Base-by-base conservation (phyloP, 2,888 invertebrate genomes). In the Fragum fragum region DNA sequence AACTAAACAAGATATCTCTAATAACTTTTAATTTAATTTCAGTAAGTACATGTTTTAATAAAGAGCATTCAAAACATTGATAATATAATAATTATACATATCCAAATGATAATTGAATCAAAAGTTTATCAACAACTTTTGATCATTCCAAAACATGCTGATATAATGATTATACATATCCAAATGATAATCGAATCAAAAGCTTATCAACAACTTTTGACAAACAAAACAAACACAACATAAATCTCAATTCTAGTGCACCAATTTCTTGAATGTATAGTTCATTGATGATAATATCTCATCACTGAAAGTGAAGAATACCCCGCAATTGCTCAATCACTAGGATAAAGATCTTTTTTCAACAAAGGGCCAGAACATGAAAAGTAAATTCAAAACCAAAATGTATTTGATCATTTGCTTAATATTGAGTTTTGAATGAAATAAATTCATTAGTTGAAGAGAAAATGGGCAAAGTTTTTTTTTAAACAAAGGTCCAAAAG, bases 51-150 rank as follows among this genome's bases (percentile, higher is more conserved):
- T 39, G 39, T 39, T 9, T 47, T 3, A n/a, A 47, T 47, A 47
- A 47, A 47, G 47, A 47, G 47, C 47, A 47, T 47, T n/a, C 47
- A 47, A 47, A 47, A 47, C n/a, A n/a, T 47, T n/a, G 47, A 47
- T 47, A 16, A 47, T 47, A 14, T 9, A 9, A 47, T 47, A 18
- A 47, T 47, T 6, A 47, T 47, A 47, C 14, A 47, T 47, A n/a
- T 18, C 14, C 47, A 47, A 47, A 47, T 18, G 14, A 47, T n/a
- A 47, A 9, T 47, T 47, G 5, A 47, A 14, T 9, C 47, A 47
- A 47, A 47, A 47, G 47, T 47, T 47, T 18, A 16, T 47, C 47
- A 47, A 47, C 47, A 47, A 47, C 16, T 47, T 47, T 14, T 47
- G 47, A 47, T n/a, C n/a, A n/a, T n/a, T 47, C 14, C 47, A 47